phyloP scores from a whole-genome alignment of 2,888 invertebrate genomes.

The Mallateleia sp. region DNA sequence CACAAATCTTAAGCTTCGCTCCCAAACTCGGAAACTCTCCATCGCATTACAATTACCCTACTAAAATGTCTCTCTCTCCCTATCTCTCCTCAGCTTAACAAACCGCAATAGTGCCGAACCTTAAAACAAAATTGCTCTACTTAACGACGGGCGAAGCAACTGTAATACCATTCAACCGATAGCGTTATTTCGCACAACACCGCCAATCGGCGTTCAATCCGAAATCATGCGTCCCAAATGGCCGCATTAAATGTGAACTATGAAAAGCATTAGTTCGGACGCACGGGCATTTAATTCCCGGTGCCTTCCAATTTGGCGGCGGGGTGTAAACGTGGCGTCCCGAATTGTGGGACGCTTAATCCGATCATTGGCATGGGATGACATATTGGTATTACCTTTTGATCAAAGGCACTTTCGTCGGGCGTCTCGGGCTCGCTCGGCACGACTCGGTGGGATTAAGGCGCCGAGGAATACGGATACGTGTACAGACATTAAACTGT shows the following conservation, averaged over 20 bases:
- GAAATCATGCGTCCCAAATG: slow-evolving; percentile 46
- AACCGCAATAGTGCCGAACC: slow-evolving; percentile 39
- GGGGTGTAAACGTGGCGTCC: neutral
- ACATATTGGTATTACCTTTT: slow-evolving; percentile 65
- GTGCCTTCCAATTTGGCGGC: slow-evolving; percentile 34
- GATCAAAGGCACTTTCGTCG: slow-evolving; percentile 69
- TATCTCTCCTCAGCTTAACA: slow-evolving; percentile 26
- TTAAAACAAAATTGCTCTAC: slow-evolving; percentile 57
- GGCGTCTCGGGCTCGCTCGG: no score
- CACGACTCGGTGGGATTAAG: no score
- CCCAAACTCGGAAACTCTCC: slow-evolving; percentile 28
- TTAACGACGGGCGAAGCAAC: slow-evolving; percentile 54
- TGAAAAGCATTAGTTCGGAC: slow-evolving; percentile 45
- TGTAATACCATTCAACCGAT: slow-evolving; percentile 39
- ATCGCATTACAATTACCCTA: slow-evolving; percentile 46
- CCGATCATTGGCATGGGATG: slow-evolving; percentile 55
- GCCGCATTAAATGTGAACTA: slow-evolving; percentile 55
- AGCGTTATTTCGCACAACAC: slow-evolving; percentile 45
- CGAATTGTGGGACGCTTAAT: slow-evolving; percentile 49
- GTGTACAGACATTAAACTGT: no score
- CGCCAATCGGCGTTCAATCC: slow-evolving; percentile 57
- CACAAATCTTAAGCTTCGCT: slow-evolving; percentile 31
- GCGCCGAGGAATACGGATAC: no score
- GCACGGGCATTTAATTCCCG: slow-evolving; percentile 50
- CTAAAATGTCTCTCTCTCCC: slow-evolving; percentile 27